A percentile compares a stretch with the other conserved stretches of the same genome.
phyloP scores from a whole-genome alignment of 2,113 vertebrate genomes.

The Nyctibius bracteatus region DNA sequence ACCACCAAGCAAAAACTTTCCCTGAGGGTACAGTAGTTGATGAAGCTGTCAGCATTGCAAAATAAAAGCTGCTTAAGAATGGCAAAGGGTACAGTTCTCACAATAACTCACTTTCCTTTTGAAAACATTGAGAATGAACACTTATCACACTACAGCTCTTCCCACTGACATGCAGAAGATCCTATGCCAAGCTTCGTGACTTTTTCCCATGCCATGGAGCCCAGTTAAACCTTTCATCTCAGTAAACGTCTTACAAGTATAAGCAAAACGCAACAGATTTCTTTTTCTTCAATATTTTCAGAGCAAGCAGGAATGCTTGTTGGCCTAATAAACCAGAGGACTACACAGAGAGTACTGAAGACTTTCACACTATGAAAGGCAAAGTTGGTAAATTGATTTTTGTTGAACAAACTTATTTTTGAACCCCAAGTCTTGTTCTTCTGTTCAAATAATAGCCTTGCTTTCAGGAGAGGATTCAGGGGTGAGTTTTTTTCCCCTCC shows the following conservation, averaged over 20 bases:
- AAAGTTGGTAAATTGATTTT: not conserved
- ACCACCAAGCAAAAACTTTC: not conserved
- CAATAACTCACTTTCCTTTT: not conserved
- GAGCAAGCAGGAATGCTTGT: not conserved
- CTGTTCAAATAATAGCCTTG: not conserved
- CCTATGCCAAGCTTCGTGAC: not conserved
- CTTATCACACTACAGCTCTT: not conserved
- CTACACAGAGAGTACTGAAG: not conserved
- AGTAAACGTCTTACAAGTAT: not conserved
- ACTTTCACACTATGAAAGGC: not conserved
- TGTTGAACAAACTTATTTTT: not conserved
- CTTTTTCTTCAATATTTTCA: not conserved
- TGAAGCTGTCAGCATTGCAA: not conserved
- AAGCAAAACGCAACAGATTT: not conserved
- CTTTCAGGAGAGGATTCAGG: not conserved
- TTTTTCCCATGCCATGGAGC: rapidly evolving
- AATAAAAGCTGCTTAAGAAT: not conserved
- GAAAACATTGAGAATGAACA: not conserved
- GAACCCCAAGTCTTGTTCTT: not conserved
- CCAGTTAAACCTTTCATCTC: not conserved
- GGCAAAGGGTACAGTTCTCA: not conserved
- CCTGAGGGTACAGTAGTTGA: not conserved
- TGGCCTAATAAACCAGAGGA: not conserved
- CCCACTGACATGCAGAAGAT: not conserved
- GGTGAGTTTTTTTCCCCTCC: not conserved